Percentiles rank a stretch among this genome's conserved stretches.
These are phyloP conservation scores for Chaunax sp. DNA, from an alignment of 2,797 vertebrate genomes.

Conservation along the genomic window DNA sequence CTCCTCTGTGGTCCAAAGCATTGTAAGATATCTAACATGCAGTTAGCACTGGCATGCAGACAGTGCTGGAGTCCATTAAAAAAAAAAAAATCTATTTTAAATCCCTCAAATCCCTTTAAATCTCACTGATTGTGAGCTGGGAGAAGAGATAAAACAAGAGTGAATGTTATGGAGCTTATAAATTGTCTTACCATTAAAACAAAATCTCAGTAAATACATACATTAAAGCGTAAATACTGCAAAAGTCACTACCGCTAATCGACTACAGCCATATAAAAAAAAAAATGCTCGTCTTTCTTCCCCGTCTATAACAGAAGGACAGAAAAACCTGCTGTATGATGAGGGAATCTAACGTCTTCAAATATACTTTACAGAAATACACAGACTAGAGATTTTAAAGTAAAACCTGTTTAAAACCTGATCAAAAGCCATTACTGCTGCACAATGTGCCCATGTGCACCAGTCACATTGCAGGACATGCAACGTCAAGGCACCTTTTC, in stretches of 20 bases:
- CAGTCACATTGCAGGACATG: too few species aligned
- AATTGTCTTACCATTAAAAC: not conserved
- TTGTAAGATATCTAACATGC: not conserved
- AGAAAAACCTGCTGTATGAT: not conserved
- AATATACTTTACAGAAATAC: too few species aligned
- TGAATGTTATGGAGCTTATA: not conserved
- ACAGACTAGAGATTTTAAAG: too few species aligned
- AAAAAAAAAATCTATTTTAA: too few species aligned
- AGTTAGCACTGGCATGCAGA: not conserved
- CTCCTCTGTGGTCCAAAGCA: not conserved
- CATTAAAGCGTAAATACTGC: not conserved
- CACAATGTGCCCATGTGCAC: too few species aligned
- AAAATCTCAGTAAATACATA: not conserved
- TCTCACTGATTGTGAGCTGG: not conserved
- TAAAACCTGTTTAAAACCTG: too few species aligned
- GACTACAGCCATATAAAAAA: not conserved
- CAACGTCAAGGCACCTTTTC: not conserved
- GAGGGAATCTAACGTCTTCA: too few species aligned
- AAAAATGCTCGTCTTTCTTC: too few species aligned
- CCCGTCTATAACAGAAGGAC: too few species aligned
- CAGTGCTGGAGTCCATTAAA: too few species aligned
- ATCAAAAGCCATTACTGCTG: too few species aligned
- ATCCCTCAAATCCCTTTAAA: not conserved
- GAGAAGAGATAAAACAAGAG: not conserved
- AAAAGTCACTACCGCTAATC: not conserved